Evolutionary conservation across 2,797 vertebrate genomes (phyloP).

Genomic region (Chanos chanos): DNA sequence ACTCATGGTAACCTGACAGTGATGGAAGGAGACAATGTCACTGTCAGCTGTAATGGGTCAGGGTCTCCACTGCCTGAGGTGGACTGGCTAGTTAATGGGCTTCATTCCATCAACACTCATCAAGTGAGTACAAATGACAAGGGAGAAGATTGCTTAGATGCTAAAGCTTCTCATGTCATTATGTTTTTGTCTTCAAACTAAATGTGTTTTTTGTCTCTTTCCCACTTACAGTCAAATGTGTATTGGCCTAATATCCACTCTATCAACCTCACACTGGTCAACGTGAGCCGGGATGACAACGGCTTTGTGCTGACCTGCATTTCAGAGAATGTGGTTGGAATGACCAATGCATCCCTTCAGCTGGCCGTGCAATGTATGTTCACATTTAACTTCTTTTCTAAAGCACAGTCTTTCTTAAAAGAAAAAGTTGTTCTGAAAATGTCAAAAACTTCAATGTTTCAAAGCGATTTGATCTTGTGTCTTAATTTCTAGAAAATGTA

Average conservation of each 20-base stretch:
- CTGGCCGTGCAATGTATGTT: slow-evolving; percentile 93
- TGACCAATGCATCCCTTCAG: slow-evolving; percentile 92
- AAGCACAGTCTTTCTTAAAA: too few relatives aligned
- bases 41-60: slow-evolving; percentile 93
- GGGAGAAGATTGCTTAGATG: slow-evolving; percentile 30
- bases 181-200: neutral
- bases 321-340: slow-evolving; percentile 94
- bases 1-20: slow-evolving; percentile 90
- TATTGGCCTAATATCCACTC: slow-evolving; percentile 96
- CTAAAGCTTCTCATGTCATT: slow-evolving; percentile 42
- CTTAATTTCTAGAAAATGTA: too few relatives aligned
- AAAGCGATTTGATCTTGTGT: too few relatives aligned
- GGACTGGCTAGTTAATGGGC: slow-evolving; percentile 89
- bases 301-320: slow-evolving; percentile 91
- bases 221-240: slow-evolving; percentile 82
- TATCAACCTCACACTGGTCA: slow-evolving; percentile 93
- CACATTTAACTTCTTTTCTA: too few relatives aligned
- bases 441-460: too few relatives aligned
- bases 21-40: slow-evolving; percentile 88
- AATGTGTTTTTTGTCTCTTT: neutral
- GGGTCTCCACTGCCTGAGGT: slow-evolving; percentile 91
- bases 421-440: too few relatives aligned
- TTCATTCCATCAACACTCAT: slow-evolving; percentile 96
- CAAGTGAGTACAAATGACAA: slow-evolving; percentile 70
- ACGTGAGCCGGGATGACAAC: slow-evolving; percentile 93